Conservation (phyloP, 2,797 vertebrate species). For the Remorina albescens region DNA sequence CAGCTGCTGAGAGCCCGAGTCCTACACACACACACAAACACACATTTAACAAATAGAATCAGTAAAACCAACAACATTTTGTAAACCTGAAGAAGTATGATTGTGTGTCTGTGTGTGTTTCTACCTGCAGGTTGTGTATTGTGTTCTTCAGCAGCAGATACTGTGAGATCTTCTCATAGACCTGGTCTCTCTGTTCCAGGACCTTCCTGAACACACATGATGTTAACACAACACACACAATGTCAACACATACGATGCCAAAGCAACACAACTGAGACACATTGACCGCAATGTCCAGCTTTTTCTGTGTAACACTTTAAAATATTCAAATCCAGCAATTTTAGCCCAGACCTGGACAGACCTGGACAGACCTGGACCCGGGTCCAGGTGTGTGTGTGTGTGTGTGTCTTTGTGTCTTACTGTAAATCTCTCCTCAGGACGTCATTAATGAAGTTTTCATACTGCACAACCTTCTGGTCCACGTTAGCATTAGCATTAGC, state of each 20-base stretch:
- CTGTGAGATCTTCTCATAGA: slow-evolving; percentile 91
- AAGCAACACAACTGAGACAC: no score
- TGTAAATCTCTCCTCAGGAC: slow-evolving; percentile 88
- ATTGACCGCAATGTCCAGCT: no score
- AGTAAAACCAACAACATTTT: no score
- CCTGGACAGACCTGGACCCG: no score
- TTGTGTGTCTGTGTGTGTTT: slow-evolving; percentile 24
- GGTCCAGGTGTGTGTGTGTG: no score
- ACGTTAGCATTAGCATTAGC: slow-evolving; percentile 40
- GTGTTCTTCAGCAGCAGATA: slow-evolving; percentile 92
- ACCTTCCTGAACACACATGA: slow-evolving; percentile 88
- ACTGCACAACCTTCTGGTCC: slow-evolving; percentile 87
- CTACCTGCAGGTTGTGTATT: slow-evolving; percentile 89
- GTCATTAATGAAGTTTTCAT: slow-evolving; percentile 89
- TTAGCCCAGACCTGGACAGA: no score
- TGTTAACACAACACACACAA: slow-evolving; percentile 13
- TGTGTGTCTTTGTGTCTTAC: slow-evolving; percentile 68
- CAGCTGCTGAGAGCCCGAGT: slow-evolving; percentile 80
- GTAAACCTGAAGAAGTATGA: no score
- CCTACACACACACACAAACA: slow-evolving; percentile 71
- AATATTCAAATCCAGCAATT: no score
- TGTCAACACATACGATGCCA: background rate
- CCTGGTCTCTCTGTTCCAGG: slow-evolving; percentile 88
- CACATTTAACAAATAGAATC: no score
- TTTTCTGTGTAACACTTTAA: no score